These are phyloP conservation scores for Dexiosoma caninum DNA, from an alignment of 2,888 invertebrate species.

Conservation along the genomic window DNA sequence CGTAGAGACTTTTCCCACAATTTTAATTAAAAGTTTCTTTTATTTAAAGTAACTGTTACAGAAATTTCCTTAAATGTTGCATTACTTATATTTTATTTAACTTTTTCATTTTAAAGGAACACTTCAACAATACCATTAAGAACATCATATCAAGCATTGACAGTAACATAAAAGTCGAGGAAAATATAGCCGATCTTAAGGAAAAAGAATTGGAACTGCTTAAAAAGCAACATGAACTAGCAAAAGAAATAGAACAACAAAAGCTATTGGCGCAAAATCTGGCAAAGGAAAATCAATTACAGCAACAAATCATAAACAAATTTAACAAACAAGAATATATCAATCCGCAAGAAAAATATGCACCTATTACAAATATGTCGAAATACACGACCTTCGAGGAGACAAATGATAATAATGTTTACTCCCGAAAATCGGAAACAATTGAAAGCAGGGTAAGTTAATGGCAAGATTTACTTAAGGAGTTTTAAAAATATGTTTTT, in stretches of 20 bases:
- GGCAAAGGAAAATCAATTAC: slow-evolving; percentile 66
- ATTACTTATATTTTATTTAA: no score
- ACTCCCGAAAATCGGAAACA: slow-evolving; percentile 61
- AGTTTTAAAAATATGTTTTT: no score
- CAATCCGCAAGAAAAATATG: slow-evolving; percentile 22
- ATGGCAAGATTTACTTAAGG: no score
- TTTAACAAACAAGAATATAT: slow-evolving; percentile 15
- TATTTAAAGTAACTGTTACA: no score
- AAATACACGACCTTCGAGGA: slow-evolving; percentile 64
- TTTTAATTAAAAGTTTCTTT: no score
- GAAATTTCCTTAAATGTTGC: no score
- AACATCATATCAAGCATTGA: slow-evolving; percentile 82
- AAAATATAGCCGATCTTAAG: slow-evolving; percentile 70
- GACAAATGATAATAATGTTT: slow-evolving; percentile 64
- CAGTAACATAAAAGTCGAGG: slow-evolving; percentile 79
- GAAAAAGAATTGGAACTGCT: slow-evolving; percentile 69
- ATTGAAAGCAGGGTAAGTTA: slow-evolving; percentile 66
- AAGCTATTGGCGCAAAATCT: slow-evolving; percentile 68
- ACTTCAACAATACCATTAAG: slow-evolving; percentile 80
- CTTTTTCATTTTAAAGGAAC: slow-evolving; percentile 73
- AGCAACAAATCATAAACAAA: slow-evolving; percentile 63
- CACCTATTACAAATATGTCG: slow-evolving; percentile 48
- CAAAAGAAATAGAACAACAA: slow-evolving; percentile 69
- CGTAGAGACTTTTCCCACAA: no score
- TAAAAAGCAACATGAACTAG: slow-evolving; percentile 69